Conservation (phyloP, 2,113 vertebrate species). For the Nesoenas mayeri region DNA sequence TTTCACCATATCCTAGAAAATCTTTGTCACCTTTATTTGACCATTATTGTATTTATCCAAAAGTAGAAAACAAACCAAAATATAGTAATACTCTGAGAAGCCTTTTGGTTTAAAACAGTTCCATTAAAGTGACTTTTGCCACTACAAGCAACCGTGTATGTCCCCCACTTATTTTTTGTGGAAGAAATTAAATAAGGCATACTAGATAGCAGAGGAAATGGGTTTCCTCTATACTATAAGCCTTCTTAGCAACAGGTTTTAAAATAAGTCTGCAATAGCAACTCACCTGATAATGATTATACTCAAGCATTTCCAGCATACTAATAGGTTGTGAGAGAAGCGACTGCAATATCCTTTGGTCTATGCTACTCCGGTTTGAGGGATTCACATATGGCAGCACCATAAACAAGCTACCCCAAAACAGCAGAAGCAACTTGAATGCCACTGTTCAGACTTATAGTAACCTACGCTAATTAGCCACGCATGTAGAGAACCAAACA, state of each 20-base stretch:
- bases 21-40: neutral
- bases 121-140: neutral
- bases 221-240: neutral
- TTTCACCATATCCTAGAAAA: neutral
- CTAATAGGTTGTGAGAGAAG: conserved; percentile 38
- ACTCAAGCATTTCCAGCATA: conserved; percentile 99
- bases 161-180: neutral
- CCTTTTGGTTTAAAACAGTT: neutral
- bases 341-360: conserved; percentile 30
- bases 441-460: conserved; percentile 78
- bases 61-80: neutral
- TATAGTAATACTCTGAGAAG: rapidly evolving
- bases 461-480: conserved; percentile 87
- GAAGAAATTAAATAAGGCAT: neutral
- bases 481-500: conserved; percentile 81
- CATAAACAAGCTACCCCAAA: conserved; percentile 68
- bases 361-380: conserved; percentile 38
- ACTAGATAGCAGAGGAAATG: neutral
- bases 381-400: conserved; percentile 51
- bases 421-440: conserved; percentile 61
- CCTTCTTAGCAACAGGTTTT: neutral
- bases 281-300: conserved; percentile 96
- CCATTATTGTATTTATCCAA: rapidly evolving
- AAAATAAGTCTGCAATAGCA: neutral
- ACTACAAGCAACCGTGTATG: rapidly evolving